Evolutionary conservation across 2,888 invertebrate species (phyloP), one percentile per base, ranked within the genome.

Genomic region (Galerucella pusilla): DNA sequence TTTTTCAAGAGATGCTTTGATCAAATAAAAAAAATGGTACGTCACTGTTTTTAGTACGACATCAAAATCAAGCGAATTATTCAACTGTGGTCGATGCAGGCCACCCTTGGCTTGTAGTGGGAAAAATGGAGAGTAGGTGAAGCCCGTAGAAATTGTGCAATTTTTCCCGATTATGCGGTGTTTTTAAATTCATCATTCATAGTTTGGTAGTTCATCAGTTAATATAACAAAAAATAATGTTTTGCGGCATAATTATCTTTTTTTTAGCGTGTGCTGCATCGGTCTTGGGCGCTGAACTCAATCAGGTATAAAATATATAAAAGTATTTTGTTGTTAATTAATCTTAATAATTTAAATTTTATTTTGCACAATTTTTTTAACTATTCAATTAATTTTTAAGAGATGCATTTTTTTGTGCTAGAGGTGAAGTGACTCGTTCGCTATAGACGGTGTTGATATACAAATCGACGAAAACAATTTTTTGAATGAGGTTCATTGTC

Each of bases 61-160:
- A 65, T 3, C 20, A 65, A 65, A n/a, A 64, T 67, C 52, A 61
- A 16, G 16, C 42, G 45, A 71, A 52, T 71, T 71, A 71, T 67
- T 67, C 67, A 71, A 67, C 57, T 52, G 67, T 67, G 35, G 35
- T 42, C 35, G 35, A 42, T 52, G 61, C 28, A 72, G 72, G 60
- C 66, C 46, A 71, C 71, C 75, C 73, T 49, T 64, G 57, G 20
- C 2, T 59, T 45, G 60, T 67, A 73, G 73, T 71, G 76, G 75
- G 75, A 75, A 75, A 73, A 72, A 73, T 66, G 61, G 20, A 77
- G 73, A 74, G 77, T 77, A 77, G 78, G 75, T 68, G 72, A 75
- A 74, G 45, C 67, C 68, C 54, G 75, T 69, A 68, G 71, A 75
- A 77, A 75, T 79, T 77, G 77, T 76, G 76, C 72, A 77, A 79